Conservation (phyloP, 2,113 vertebrate species). For the Elachura formosa region DNA sequence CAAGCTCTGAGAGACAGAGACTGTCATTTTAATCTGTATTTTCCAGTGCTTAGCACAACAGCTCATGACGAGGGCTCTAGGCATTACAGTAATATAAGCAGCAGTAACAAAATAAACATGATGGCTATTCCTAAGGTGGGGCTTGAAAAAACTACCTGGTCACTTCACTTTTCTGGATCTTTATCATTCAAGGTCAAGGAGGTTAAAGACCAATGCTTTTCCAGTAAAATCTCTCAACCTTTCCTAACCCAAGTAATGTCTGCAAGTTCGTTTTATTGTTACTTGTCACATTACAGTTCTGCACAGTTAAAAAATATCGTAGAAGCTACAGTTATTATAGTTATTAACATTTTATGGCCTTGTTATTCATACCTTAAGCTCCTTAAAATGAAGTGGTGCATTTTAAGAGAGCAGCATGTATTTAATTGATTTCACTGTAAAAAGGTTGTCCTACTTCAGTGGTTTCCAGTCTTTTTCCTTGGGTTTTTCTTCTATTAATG, state of each 20-base stretch:
- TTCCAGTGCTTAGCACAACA: background rate
- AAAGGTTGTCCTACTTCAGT: conserved; percentile 41
- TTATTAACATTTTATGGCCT: conserved; percentile 76
- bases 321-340: conserved; percentile 67
- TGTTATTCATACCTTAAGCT: conserved; percentile 72
- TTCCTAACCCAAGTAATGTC: conserved; percentile 18
- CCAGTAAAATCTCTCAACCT: conserved; percentile 38
- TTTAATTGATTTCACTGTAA: conserved; percentile 66
- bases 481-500: conserved; percentile 13
- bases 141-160: background rate
- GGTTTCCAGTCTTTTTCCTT: conserved; percentile 30
- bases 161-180: background rate
- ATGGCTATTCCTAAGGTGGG: background rate
- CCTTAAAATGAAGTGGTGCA: conserved; percentile 63
- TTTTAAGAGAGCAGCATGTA: conserved; percentile 64
- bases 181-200: conserved; percentile 19
- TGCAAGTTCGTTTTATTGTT: conserved; percentile 60
- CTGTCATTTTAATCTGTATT: conserved; percentile 36
- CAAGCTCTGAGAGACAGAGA: background rate
- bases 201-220: background rate
- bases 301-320: conserved; percentile 58
- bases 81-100: background rate
- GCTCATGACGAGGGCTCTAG: background rate
- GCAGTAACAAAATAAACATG: background rate
- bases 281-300: conserved; percentile 60